A percentile compares a stretch with the other conserved stretches of the same genome.
phyloP scores from a whole-genome alignment of 1,140 invertebrate species.

The Andrena cerasifolii region DNA sequence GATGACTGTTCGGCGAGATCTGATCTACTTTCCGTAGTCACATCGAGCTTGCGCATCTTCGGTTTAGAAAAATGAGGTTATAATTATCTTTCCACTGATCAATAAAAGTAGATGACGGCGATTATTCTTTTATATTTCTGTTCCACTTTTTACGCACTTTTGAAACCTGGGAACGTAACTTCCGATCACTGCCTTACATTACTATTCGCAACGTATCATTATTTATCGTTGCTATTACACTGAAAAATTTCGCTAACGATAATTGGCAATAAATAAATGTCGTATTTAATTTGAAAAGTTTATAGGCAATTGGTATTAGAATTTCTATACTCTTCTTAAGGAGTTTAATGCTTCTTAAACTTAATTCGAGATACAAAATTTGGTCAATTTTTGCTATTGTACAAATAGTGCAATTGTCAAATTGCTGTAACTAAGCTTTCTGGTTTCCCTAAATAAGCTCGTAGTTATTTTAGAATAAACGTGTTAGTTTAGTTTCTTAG shows the following conservation, averaged over 20 bases:
- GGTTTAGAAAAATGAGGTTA: slow-evolving; percentile 57
- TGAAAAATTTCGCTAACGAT: no score
- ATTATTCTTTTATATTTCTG: slow-evolving; percentile 15
- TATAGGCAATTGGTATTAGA: no score
- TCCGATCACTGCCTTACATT: background rate
- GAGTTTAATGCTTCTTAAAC: background rate
- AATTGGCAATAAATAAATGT: no score
- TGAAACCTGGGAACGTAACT: background rate
- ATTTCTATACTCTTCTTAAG: background rate
- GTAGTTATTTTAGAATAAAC: background rate
- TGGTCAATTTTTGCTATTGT: background rate
- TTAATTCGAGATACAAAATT: background rate
- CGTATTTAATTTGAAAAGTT: no score
- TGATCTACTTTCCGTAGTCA: background rate
- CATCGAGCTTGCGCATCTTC: slow-evolving; percentile 22
- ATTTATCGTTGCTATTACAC: no score
- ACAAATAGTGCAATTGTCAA: background rate
- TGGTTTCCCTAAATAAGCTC: background rate
- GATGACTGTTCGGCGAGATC: background rate
- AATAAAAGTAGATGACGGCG: slow-evolving; percentile 54
- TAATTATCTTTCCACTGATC: slow-evolving; percentile 64
- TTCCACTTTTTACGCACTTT: background rate
- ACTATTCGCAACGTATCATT: background rate
- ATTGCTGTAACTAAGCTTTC: background rate
- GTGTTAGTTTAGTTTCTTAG: background rate